Evolutionary conservation across 2,113 vertebrate species (phyloP).

Genomic region (Peromyscus maniculatus): DNA sequence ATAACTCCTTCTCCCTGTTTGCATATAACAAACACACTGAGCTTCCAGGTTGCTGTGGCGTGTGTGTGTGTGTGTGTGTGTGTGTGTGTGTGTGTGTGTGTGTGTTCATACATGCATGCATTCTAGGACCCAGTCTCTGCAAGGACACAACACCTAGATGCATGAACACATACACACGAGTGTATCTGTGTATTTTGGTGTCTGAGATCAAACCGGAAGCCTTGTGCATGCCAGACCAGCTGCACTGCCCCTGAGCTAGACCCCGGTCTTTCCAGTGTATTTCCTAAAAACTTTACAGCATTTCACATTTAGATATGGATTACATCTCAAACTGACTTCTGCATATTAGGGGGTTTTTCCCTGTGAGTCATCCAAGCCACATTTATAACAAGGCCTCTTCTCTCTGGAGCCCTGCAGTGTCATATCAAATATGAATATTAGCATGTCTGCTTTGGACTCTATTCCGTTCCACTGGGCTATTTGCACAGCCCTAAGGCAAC

Average conservation of each 20-base stretch:
- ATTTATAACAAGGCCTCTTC: neutral
- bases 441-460: neutral
- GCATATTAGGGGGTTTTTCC: neutral
- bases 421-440: neutral
- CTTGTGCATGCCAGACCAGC: neutral
- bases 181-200: no score
- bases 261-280: neutral
- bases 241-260: neutral
- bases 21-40: no score
- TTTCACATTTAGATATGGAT: slow-evolving; percentile 13
- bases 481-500: neutral
- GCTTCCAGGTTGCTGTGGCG: no score
- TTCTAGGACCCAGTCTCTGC: neutral
- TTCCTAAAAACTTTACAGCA: neutral
- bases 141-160: neutral
- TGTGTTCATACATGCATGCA: neutral
- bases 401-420: neutral
- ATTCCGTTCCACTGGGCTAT: neutral
- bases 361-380: neutral
- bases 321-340: neutral
- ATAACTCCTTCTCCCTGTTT: no score
- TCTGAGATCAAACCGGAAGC: neutral
- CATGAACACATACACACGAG: neutral
- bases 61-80: neutral
- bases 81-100: no score